phyloP scores from a whole-genome alignment of 2,797 vertebrate species.

The Chaunax sp. region DNA sequence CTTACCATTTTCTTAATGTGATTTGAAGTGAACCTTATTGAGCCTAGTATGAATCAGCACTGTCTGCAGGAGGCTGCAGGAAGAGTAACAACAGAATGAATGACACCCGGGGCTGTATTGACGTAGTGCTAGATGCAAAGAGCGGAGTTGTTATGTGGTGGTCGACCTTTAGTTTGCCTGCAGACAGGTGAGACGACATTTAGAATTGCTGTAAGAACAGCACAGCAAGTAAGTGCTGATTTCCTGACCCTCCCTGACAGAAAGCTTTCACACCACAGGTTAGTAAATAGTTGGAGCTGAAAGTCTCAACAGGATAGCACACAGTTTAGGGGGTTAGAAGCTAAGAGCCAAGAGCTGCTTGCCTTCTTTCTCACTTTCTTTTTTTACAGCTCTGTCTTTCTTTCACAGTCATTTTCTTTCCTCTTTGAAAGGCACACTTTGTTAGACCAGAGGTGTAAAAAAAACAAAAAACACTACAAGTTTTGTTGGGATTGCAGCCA shows the following conservation, averaged over 20 bases:
- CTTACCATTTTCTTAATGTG: slow-evolving; percentile 30
- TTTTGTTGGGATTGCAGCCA: slow-evolving; percentile 59
- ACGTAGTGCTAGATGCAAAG: slow-evolving; percentile 15
- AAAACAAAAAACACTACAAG: slow-evolving; percentile 69
- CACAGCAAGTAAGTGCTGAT: slow-evolving; percentile 77
- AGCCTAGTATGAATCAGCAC: slow-evolving; percentile 5
- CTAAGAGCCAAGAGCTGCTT: slow-evolving; percentile 68
- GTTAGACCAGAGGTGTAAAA: slow-evolving; percentile 80
- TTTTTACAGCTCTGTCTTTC: slow-evolving; percentile 79
- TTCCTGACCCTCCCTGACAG: slow-evolving; percentile 68
- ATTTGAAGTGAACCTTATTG: slow-evolving; percentile 38
- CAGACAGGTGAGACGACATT: slow-evolving; percentile 66
- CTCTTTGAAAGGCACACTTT: slow-evolving; percentile 87
- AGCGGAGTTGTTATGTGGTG: slow-evolving; percentile 44
- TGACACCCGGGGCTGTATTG: not conserved
- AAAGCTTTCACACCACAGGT: slow-evolving; percentile 56
- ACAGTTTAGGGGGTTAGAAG: slow-evolving; percentile 55
- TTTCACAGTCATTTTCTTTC: slow-evolving; percentile 82
- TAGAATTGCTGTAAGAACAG: slow-evolving; percentile 65
- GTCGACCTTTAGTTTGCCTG: slow-evolving; percentile 72
- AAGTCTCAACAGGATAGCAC: slow-evolving; percentile 62
- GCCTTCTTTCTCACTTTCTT: slow-evolving; percentile 60
- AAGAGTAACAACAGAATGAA: not conserved
- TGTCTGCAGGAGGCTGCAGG: slow-evolving; percentile 1
- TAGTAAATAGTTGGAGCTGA: slow-evolving; percentile 53